Conservation (phyloP, 2,888 invertebrate genomes). For the Dysmachus trigonus region DNA sequence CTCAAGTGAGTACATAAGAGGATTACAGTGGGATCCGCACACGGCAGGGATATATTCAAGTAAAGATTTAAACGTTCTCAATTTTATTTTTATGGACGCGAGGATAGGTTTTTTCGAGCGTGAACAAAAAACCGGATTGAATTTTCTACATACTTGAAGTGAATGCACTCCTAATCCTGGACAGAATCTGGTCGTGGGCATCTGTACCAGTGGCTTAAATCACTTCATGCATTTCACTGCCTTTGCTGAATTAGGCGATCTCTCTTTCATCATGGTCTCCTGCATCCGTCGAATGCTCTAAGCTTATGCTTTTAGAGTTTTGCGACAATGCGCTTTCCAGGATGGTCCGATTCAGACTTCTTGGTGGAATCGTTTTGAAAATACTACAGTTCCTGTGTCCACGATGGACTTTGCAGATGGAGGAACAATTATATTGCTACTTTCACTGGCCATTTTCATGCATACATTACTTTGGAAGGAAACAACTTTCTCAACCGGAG, state of each 20-base stretch:
- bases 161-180: constrained; percentile 23
- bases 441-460: background rate
- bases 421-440: background rate
- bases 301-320: background rate
- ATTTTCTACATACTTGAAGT: constrained; percentile 11
- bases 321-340: background rate
- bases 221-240: background rate
- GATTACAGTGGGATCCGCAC: constrained; percentile 29
- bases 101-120: constrained; percentile 3
- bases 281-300: background rate
- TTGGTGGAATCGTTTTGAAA: background rate
- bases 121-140: constrained; percentile 31
- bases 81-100: constrained; percentile 26
- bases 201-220: background rate
- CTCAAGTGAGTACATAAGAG: constrained; percentile 35
- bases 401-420: background rate
- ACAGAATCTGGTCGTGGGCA: background rate
- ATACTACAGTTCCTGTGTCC: background rate
- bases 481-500: background rate
- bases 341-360: background rate
- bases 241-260: background rate
- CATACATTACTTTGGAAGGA: background rate
- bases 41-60: constrained; percentile 19
- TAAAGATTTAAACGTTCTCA: constrained; percentile 26
- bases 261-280: background rate